phyloP scores from a whole-genome alignment of 1,140 invertebrate species.

The Nasonia giraulti region DNA sequence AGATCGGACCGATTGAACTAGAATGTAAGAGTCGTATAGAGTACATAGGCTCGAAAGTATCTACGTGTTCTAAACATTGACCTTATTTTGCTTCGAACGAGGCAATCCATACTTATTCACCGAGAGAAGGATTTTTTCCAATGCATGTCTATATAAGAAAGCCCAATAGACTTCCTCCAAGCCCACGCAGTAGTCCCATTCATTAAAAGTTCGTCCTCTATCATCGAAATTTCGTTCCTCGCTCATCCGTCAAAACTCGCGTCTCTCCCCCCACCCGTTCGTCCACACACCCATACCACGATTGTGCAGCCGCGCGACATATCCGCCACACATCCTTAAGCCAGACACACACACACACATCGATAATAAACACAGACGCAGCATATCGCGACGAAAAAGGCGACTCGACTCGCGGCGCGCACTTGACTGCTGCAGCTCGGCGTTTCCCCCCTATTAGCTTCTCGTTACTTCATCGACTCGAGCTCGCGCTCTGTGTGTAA shows the following conservation, averaged over 20 bases:
- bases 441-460: constrained; percentile 49
- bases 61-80: neutral
- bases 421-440: constrained; percentile 3
- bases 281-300: neutral
- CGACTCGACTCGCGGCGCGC: neutral
- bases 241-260: neutral
- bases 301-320: neutral
- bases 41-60: too few relatives aligned
- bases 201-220: too few relatives aligned
- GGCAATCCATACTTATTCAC: too few relatives aligned
- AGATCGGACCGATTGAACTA: neutral
- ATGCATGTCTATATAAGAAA: too few relatives aligned
- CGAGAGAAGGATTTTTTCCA: too few relatives aligned
- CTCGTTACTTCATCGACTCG: constrained; percentile 40
- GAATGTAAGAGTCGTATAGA: neutral
- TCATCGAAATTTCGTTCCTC: neutral
- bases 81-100: too few relatives aligned
- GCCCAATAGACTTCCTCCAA: too few relatives aligned
- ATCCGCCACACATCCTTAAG: neutral
- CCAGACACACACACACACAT: neutral
- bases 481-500: constrained; percentile 6
- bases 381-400: constrained; percentile 18
- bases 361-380: neutral
- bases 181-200: too few relatives aligned
- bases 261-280: neutral